These are phyloP conservation scores for Eidolon dupreanum DNA, from an alignment of 2,797 vertebrate species.

Conservation along the genomic window DNA sequence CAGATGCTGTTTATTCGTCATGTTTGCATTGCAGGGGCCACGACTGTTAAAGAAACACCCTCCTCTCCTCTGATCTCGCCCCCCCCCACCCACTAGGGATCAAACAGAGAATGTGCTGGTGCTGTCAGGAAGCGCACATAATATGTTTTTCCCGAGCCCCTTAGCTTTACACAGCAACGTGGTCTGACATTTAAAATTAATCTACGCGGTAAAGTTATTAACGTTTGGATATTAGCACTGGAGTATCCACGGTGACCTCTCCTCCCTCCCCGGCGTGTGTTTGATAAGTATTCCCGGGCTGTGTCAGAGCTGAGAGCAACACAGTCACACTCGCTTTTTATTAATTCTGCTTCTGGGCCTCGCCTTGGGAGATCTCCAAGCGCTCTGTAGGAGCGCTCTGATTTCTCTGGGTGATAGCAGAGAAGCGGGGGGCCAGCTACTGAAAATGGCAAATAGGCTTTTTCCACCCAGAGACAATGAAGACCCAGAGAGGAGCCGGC, in stretches of 20 bases:
- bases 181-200: conserved; percentile 79
- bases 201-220: conserved; percentile 72
- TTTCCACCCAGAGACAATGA: background rate
- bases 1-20: background rate
- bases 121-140: conserved; percentile 38
- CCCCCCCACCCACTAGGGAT: background rate
- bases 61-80: background rate
- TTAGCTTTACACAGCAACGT: conserved; percentile 68
- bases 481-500: conserved; percentile 27
- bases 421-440: background rate
- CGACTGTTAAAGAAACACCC: background rate
- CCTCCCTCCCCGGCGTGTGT: conserved; percentile 46
- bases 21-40: conserved; percentile 21
- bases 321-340: conserved; percentile 42
- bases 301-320: conserved; percentile 41
- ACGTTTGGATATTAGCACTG: conserved; percentile 62
- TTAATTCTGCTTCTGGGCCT: conserved; percentile 53
- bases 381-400: background rate
- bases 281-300: conserved; percentile 68
- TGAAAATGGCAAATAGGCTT: background rate
- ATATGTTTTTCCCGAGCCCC: conserved; percentile 34
- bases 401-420: conserved; percentile 43
- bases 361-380: conserved; percentile 48
- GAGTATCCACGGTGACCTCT: conserved; percentile 70
- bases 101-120: background rate